Evolutionary conservation across 2,113 vertebrate species (phyloP), one percentile per base, ranked within the genome.

Genomic region (Amphiprion ocellaris): DNA sequence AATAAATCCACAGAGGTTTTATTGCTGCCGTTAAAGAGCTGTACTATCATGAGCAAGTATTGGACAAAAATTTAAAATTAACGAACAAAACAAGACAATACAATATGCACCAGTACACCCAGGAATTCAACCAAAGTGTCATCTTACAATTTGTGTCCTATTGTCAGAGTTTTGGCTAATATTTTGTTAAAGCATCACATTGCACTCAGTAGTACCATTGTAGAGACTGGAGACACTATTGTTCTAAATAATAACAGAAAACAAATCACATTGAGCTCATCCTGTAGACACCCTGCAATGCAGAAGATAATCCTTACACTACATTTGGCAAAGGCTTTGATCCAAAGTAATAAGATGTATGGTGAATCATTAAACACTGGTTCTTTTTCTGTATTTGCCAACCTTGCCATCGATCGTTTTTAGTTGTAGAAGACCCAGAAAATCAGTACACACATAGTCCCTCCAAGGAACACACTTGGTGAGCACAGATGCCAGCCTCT

Each of bases 351-450:
- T 26, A 65, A 23, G 6, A 50, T 23, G 0, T 19, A 53, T 21
- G 44, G 28, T 11, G 6, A 64, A 56, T 58, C 49, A 46, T 66
- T 12, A 75, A 87, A 30, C 61, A 59, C n/a, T 16, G 59, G 28
- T 65, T 75, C 10, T 84, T 71, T 73, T 64, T 15, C 26, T 64
- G 46, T 53, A 33, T 59, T 26, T 26, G 69, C 56, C 58, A 9
- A 46, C 23, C 26, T 77, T 10, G 41, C 59, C 16, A 60, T 84
- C 26, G 78, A 59, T 81, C 28, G 58, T 49, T 82, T 85, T 74
- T 73, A 61, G 47, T 39, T 74, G 69, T 74, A 75, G 61, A 79
- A 68, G 58, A 84, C 21, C 44, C 44, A 75, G 54, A 86, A 88
- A 77, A 63, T 63, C 37, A 76, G 54, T 67, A 17, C 59, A 58